Conservation (phyloP, 1,140 invertebrate species). For the Delia radicum region DNA sequence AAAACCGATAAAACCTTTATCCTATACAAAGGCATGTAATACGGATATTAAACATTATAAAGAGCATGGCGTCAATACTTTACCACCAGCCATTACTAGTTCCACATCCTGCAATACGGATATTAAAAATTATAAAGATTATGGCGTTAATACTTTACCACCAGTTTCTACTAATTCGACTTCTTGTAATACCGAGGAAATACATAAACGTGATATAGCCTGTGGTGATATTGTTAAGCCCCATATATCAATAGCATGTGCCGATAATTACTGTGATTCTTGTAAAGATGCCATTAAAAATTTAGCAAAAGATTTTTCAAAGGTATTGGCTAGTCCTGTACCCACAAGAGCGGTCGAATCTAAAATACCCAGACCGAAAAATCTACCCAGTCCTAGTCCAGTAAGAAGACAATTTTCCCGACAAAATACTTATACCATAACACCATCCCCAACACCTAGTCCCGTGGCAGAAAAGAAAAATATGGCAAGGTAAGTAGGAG, state of each 20-base stretch:
- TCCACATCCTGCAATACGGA: conserved; percentile 41
- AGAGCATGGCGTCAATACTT: conserved; percentile 31
- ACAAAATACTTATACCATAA: conserved; percentile 59
- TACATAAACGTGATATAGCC: conserved; percentile 57
- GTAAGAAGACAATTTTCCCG: conserved; percentile 54
- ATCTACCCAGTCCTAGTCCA: conserved; percentile 55
- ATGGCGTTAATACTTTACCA: conserved; percentile 31
- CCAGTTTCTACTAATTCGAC: conserved; percentile 34
- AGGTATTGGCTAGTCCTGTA: conserved; percentile 29
- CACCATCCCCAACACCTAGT: conserved; percentile 35
- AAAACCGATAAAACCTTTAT: neutral
- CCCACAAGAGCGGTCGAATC: conserved; percentile 41
- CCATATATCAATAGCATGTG: conserved; percentile 59
- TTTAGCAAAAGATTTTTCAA: conserved; percentile 59
- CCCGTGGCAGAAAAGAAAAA: conserved; percentile 39
- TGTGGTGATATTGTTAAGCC: conserved; percentile 60
- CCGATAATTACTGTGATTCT: conserved; percentile 66
- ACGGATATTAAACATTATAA: conserved; percentile 27
- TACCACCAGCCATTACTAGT: conserved; percentile 26
- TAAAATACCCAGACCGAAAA: conserved; percentile 57
- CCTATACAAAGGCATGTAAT: conserved; percentile 37
- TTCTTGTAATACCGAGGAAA: conserved; percentile 48
- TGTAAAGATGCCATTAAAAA: conserved; percentile 64
- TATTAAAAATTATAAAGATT: conserved; percentile 1
- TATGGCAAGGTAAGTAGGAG: conserved; percentile 36